Evolutionary conservation across 2,888 invertebrate genomes (phyloP).

Genomic region (Hemicrepidius hirtus): DNA sequence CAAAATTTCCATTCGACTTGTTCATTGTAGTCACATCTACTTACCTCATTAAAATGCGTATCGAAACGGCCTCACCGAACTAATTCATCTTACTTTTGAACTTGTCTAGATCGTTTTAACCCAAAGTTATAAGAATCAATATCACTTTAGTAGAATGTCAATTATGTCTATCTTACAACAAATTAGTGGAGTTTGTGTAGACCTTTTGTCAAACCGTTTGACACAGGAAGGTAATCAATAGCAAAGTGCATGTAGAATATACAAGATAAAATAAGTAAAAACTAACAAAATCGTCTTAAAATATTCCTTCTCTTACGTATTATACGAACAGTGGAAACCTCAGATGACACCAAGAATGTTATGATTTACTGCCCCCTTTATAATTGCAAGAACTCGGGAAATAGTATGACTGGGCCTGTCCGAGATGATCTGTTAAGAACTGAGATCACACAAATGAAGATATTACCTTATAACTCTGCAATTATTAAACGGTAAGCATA

Average conservation of each 20-base stretch:
- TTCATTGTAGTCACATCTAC: conserved; percentile 16
- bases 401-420: conserved; percentile 11
- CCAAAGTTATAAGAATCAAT: conserved; percentile 39
- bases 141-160: conserved; percentile 40
- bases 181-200: conserved; percentile 36
- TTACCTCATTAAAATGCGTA: conserved; percentile 18
- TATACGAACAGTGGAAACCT: conserved; percentile 9
- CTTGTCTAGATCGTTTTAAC: conserved; percentile 21
- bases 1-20: conserved; percentile 8
- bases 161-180: conserved; percentile 39
- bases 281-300: background rate
- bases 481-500: no score
- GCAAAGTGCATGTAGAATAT: conserved; percentile 13
- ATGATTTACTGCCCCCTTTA: conserved; percentile 30
- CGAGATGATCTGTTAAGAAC: background rate
- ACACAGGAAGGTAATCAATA: conserved; percentile 34
- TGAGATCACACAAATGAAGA: background rate
- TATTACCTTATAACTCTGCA: no score
- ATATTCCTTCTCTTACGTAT: background rate
- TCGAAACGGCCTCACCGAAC: background rate
- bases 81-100: conserved; percentile 33
- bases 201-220: conserved; percentile 35
- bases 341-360: conserved; percentile 15
- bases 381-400: conserved; percentile 31
- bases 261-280: background rate